Percentiles rank a stretch among this genome's conserved stretches.
These are phyloP conservation scores for Parotia lawesii DNA, from an alignment of 2,113 vertebrate genomes.

Conservation along the genomic window DNA sequence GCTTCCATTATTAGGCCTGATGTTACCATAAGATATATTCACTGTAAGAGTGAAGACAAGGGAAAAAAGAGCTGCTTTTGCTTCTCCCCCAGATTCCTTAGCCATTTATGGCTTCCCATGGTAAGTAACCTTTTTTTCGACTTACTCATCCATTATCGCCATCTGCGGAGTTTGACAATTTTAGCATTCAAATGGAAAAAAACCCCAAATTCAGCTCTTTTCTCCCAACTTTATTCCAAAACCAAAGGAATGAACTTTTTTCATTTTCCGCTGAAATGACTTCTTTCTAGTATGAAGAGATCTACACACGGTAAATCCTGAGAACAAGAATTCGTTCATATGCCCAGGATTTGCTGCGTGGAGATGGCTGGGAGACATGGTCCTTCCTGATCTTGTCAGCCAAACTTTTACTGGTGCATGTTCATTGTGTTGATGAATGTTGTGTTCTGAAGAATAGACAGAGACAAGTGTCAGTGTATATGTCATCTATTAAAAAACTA, in stretches of 20 bases:
- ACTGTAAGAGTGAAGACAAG: neutral
- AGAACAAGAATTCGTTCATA: neutral
- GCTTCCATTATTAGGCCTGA: neutral
- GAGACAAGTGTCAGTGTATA: neutral
- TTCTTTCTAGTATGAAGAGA: neutral
- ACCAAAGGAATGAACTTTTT: neutral
- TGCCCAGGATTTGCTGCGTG: neutral
- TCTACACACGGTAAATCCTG: neutral
- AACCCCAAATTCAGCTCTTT: accelerated
- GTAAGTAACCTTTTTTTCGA: neutral
- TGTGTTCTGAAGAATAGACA: neutral
- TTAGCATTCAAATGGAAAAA: neutral
- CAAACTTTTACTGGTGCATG: neutral
- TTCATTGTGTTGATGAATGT: neutral
- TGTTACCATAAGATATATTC: neutral
- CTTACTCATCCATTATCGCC: neutral
- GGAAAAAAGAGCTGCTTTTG: neutral
- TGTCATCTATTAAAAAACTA: neutral
- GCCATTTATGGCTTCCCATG: neutral
- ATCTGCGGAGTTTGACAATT: neutral
- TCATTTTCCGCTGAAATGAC: neutral
- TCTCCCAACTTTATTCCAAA: neutral
- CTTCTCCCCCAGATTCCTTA: neutral
- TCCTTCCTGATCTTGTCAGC: neutral
- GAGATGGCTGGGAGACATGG: neutral